Evolutionary conservation across 1,140 invertebrate species (phyloP).

Genomic region (Phthorimaea operculella): DNA sequence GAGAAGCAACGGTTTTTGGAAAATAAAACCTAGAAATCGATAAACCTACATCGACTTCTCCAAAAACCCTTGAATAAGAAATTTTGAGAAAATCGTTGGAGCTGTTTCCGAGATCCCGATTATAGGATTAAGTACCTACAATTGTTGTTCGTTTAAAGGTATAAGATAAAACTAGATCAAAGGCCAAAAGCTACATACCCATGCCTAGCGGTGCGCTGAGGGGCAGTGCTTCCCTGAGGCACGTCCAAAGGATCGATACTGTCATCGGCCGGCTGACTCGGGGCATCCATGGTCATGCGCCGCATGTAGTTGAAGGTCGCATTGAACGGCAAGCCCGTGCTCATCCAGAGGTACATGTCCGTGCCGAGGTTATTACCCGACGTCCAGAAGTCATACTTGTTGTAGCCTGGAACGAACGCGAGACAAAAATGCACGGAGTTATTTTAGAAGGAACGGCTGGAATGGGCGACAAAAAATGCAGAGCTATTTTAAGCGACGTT

Average conservation of each 20-base stretch:
- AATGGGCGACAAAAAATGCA: no score
- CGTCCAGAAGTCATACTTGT: conserved; percentile 88
- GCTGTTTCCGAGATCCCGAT: no score
- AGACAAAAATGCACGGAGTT: not conserved
- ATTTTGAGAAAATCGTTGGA: no score
- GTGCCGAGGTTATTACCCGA: conserved; percentile 88
- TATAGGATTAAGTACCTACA: no score
- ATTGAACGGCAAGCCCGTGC: conserved; percentile 87
- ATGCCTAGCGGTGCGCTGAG: conserved; percentile 79
- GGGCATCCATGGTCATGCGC: conserved; percentile 62
- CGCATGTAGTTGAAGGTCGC: conserved; percentile 86
- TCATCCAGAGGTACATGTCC: conserved; percentile 91
- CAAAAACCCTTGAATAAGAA: no score
- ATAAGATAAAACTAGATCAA: not conserved
- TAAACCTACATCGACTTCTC: no score
- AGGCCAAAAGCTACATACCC: conserved; percentile 69
- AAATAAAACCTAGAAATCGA: no score
- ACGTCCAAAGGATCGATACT: conserved; percentile 68
- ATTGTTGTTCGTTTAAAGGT: no score
- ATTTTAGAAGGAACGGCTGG: no score
- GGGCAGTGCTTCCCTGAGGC: conserved; percentile 76
- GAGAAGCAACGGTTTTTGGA: no score
- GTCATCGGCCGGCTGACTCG: conserved; percentile 51
- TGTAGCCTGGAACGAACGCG: conserved; percentile 70
- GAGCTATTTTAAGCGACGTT: no score